Evolutionary conservation across 2,888 invertebrate genomes (phyloP).

Genomic region (Chalcis sispes): DNA sequence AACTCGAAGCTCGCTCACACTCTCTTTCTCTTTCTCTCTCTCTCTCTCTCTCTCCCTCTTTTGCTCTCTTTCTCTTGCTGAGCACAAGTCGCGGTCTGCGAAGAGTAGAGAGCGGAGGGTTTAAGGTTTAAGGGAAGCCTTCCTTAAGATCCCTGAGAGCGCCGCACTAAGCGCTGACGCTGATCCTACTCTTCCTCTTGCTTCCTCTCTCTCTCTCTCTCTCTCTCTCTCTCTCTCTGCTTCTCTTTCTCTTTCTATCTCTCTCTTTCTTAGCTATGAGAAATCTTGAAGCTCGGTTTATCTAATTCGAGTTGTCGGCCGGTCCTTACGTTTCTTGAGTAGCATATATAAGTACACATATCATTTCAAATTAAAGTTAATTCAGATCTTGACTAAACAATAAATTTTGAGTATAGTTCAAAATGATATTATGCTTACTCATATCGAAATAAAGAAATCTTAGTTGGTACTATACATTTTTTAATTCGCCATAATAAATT

Average conservation of each 20-base stretch:
- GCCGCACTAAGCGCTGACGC: constrained; percentile 68
- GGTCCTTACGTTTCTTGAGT: constrained; percentile 57
- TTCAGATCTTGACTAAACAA: constrained; percentile 10
- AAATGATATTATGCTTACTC: background rate
- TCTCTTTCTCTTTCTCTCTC: constrained; percentile 8
- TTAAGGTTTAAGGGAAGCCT: constrained; percentile 73
- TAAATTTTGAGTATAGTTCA: no score
- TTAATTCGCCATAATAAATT: no score
- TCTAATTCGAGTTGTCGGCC: constrained; percentile 74
- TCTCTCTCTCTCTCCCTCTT: no score
- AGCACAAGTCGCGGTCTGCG: constrained; percentile 65
- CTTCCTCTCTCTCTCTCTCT: constrained; percentile 55
- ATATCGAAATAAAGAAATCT: no score
- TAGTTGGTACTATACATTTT: no score
- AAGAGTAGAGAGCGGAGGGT: constrained; percentile 65
- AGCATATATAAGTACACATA: background rate
- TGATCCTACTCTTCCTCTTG: constrained; percentile 71
- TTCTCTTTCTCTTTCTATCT: background rate
- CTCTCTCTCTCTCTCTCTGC: constrained; percentile 68
- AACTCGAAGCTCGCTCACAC: constrained; percentile 63
- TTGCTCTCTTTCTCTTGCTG: background rate
- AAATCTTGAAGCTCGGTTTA: constrained; percentile 71
- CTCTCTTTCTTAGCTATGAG: constrained; percentile 36
- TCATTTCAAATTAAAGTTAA: constrained; percentile 25
- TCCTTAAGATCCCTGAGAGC: constrained; percentile 67